Evolutionary conservation across 2,113 vertebrate species (phyloP), one percentile per base, ranked within the genome.

Genomic region (Hippocampus guttulatus): DNA sequence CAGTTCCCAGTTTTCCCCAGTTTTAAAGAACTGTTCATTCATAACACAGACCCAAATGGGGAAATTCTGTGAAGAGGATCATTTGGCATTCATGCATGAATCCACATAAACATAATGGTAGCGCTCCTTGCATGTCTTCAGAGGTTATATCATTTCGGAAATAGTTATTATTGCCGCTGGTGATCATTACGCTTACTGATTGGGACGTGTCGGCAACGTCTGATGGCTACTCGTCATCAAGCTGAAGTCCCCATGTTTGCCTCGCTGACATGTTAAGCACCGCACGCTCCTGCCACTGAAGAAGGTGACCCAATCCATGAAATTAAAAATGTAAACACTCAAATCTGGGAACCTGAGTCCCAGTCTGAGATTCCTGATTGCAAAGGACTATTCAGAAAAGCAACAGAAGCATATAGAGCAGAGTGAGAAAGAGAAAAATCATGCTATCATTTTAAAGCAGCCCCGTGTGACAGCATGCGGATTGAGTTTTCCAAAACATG

Each of bases 271-370:
- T 88, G 85, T 88, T 82, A 91, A 90, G 90, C 87, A 90, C 84
- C 84, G 84, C 80, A 80, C 85, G 81, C 89, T 88, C 84, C 83
- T 90, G 33, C 85, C 77, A 87, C 84, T 89, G 85, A 87, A 89
- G 85, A 87, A 90, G 87, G 87, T 90, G 88, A 90, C 81, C 87
- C 87, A 89, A 87, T 89, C 88, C 89, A 88, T 90, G 87, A 87
- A 87, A 85, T 80, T 83, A 89, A 81, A 88, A 84, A 84, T 85
- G 89, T 88, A 89, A 91, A 90, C 86, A 86, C 87, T 90, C 86
- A 89, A 86, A 82, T 87, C 80, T 83, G 80, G 79, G 80, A 87
- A 74, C 76, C 83, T 82, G 83, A 87, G 83, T 84, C 75, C 84
- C 83, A 84, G 80, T 88, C 82, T 83, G 84, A 80, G 80, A 82